phyloP scores from a whole-genome alignment of 2,797 vertebrate genomes.

The Prionace glauca region DNA sequence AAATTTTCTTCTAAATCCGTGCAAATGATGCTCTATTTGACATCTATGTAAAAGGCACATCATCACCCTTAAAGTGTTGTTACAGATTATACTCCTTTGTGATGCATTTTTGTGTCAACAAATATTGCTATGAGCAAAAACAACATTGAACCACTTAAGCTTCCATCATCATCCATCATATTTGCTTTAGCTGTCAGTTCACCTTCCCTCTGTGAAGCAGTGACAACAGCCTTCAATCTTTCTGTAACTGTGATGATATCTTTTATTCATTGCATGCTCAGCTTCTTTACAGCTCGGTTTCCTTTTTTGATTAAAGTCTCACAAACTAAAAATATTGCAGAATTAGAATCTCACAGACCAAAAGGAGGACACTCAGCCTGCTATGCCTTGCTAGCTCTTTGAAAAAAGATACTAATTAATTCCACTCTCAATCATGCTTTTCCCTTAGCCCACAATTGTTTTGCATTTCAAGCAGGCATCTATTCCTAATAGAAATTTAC shows the following conservation, averaged over 20 bases:
- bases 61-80: background rate
- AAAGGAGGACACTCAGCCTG: background rate
- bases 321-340: background rate
- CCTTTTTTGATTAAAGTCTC: background rate
- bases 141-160: slow-evolving; percentile 17
- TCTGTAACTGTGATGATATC: slow-evolving; percentile 21
- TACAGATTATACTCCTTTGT: background rate
- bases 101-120: slow-evolving; percentile 5
- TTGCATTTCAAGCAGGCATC: background rate
- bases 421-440: background rate
- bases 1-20: background rate
- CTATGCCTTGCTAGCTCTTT: background rate
- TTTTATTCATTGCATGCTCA: slow-evolving; percentile 6
- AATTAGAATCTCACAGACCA: background rate
- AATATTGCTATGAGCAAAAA: slow-evolving; percentile 8
- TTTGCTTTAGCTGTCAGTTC: background rate
- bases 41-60: background rate
- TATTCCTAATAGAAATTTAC: background rate
- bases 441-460: background rate
- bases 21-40: background rate
- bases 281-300: background rate
- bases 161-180: slow-evolving; percentile 17
- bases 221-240: slow-evolving; percentile 16
- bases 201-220: background rate
- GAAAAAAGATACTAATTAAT: background rate